phyloP scores from a whole-genome alignment of 2,113 vertebrate species.

The Struthidea cinerea region DNA sequence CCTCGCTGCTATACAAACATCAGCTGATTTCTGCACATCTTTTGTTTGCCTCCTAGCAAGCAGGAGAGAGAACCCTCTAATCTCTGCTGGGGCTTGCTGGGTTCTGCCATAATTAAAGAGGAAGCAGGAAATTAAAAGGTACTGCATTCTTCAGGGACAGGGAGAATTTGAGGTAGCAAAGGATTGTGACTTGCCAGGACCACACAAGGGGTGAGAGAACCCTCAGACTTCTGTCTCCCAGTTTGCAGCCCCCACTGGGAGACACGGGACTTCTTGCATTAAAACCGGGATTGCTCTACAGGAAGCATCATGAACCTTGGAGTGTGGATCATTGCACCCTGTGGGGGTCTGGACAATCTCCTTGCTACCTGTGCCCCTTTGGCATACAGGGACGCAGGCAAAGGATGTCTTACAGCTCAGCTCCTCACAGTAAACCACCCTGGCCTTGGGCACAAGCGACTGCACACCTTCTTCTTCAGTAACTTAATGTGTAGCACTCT shows the following conservation, averaged over 20 bases:
- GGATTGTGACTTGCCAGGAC: neutral
- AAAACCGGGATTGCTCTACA: neutral
- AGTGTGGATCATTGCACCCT: neutral
- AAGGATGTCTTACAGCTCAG: neutral
- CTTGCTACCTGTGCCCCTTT: neutral
- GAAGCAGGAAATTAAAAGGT: neutral
- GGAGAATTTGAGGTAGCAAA: neutral
- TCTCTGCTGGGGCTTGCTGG: neutral
- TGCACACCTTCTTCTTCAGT: neutral
- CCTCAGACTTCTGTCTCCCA: neutral
- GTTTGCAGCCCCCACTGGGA: neutral
- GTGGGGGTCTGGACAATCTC: neutral
- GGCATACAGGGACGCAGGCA: neutral
- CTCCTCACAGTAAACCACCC: neutral
- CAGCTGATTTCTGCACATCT: neutral
- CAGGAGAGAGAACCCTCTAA: neutral
- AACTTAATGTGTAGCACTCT: neutral
- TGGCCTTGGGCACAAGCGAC: neutral
- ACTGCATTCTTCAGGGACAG: neutral
- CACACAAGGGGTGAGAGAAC: neutral
- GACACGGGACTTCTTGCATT: neutral
- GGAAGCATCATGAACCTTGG: neutral
- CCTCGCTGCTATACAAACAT: neutral
- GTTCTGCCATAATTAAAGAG: neutral
- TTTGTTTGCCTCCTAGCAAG: neutral